Evolutionary conservation across 2,113 vertebrate genomes (phyloP).

Genomic region (Buteo buteo): DNA sequence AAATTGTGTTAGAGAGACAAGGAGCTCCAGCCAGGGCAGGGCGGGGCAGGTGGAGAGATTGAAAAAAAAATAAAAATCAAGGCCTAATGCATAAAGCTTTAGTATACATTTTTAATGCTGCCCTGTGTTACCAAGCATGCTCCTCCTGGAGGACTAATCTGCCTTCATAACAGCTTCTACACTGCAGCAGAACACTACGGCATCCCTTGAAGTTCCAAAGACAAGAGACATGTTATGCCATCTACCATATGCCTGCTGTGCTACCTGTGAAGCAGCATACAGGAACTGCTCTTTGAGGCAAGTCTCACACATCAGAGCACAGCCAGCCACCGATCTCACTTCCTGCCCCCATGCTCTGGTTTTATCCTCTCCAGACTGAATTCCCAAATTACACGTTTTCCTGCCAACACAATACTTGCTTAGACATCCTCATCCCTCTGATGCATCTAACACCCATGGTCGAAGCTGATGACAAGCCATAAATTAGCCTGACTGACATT

Average conservation of each 20-base stretch:
- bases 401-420: neutral
- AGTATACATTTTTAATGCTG: neutral
- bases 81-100: neutral
- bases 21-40: neutral
- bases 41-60: rapidly evolving
- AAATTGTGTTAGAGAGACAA: neutral
- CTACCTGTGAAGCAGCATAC: neutral
- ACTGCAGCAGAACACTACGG: neutral
- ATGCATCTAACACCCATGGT: neutral
- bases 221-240: neutral
- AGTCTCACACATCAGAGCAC: neutral
- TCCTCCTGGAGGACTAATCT: neutral
- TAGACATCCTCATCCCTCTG: neutral
- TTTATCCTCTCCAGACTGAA: neutral
- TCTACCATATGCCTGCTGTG: neutral
- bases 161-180: neutral
- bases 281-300: neutral
- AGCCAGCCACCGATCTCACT: neutral
- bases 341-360: neutral
- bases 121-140: neutral
- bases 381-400: neutral
- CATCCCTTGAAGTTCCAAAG: neutral
- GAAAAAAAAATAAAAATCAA: neutral
- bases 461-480: neutral
- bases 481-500: neutral